Evolutionary conservation across 2,113 vertebrate species (phyloP).

Genomic region (Dissostichus mawsoni): DNA sequence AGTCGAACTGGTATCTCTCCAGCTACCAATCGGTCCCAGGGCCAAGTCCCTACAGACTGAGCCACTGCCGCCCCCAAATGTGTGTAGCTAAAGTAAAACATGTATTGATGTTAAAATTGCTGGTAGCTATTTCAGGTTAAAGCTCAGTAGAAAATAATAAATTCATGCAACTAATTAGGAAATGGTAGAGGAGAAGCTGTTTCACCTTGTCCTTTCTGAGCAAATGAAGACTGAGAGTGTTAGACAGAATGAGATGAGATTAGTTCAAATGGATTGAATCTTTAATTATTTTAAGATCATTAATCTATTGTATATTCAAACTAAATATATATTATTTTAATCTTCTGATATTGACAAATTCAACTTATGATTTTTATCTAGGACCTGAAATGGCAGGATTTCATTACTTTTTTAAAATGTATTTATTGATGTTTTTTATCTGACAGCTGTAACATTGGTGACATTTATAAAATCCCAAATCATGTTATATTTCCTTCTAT

Average conservation of each 20-base stretch:
- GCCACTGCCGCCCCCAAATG: too few relatives aligned
- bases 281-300: neutral
- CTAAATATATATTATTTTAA: neutral
- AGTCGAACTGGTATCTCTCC: too few relatives aligned
- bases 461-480: neutral
- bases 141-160: slow-evolving; percentile 30
- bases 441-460: neutral
- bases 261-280: slow-evolving; percentile 15
- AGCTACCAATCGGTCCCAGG: too few relatives aligned
- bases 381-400: neutral
- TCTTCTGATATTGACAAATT: neutral
- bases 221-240: slow-evolving; percentile 32
- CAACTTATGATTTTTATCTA: neutral
- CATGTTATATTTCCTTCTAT: neutral
- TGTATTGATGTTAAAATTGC: slow-evolving; percentile 23
- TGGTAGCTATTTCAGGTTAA: slow-evolving; percentile 31
- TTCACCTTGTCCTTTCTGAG: slow-evolving; percentile 5
- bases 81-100: too few relatives aligned
- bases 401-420: too few relatives aligned
- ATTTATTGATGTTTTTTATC: neutral
- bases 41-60: too few relatives aligned
- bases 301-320: neutral
- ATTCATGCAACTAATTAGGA: slow-evolving; percentile 20
- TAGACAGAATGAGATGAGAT: slow-evolving; percentile 7
- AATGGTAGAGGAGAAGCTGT: slow-evolving; percentile 8